Evolutionary conservation across 2,888 invertebrate genomes (phyloP).

Genomic region (Andrena camellia): DNA sequence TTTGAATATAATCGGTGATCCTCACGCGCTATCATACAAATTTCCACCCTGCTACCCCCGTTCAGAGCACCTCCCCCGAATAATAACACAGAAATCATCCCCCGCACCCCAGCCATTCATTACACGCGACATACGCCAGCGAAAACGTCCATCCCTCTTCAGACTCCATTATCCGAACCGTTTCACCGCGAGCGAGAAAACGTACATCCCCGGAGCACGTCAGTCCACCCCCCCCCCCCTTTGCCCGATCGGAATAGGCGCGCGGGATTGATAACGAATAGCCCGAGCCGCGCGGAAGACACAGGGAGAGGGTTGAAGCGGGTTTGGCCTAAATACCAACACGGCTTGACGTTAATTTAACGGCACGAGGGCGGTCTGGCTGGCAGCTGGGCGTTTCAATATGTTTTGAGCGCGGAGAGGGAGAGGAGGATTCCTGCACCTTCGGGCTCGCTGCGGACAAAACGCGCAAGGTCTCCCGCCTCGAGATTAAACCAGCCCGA

Average conservation of each 20-base stretch:
- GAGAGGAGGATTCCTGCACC: constrained; percentile 30
- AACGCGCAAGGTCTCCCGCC: constrained; percentile 38
- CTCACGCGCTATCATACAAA: too few species aligned
- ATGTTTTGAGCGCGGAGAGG: constrained; percentile 35
- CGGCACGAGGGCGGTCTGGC: constrained; percentile 22
- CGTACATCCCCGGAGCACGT: not conserved
- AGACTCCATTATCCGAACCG: constrained; percentile 2
- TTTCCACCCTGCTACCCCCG: too few species aligned
- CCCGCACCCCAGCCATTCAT: too few species aligned
- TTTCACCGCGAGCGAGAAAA: not conserved
- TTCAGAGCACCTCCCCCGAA: too few species aligned
- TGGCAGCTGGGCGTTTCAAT: constrained; percentile 63
- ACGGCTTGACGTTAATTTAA: constrained; percentile 64
- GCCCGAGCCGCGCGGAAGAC: constrained; percentile 21
- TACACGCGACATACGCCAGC: not conserved
- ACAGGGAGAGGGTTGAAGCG: constrained; percentile 3
- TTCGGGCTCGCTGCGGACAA: constrained; percentile 43
- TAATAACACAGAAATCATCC: too few species aligned
- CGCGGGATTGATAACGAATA: constrained; percentile 47
- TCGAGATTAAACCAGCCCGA: constrained; percentile 56
- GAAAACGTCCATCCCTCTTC: not conserved
- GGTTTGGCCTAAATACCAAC: constrained; percentile 63
- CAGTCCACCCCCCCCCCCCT: not conserved
- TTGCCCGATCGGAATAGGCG: not conserved
- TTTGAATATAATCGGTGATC: too few species aligned